Base-by-base conservation (phyloP, 2,888 invertebrate genomes). In the Molanna angustata region DNA sequence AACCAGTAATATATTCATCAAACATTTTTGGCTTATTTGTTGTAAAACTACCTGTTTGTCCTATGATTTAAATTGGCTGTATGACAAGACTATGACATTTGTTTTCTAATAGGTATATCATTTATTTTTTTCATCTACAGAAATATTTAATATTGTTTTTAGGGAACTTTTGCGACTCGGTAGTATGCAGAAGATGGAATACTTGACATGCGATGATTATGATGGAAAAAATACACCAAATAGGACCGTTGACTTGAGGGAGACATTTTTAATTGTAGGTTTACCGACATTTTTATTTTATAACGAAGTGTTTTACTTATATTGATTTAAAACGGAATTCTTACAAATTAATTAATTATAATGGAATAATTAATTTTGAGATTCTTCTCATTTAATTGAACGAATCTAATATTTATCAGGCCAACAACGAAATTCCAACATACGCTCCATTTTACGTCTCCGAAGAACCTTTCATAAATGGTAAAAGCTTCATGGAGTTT, bases 181-280 rank as follows among this genome's bases (percentile, higher is more conserved):
- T 56, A 83, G 82, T 59, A 90, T 88, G 88, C 85, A 85, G 64
- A 79, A 78, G 63, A 84, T 86, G 71, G 77, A 78, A 64, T 89
- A 87, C 69, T 80, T 88, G 59, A 82, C 82, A 33, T 93, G 91
- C 66, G 87, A 90, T 66, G 86, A 86, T 51, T 90, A 85, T 67
- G 84, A 86, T 67, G 88, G 86, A 32, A 83, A 84, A 63, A 87
- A 85, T 70, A 85, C 85, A 22, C 88, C 88, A n/a, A 79, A 78
- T 60, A 79, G 90, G 60, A 79, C 80, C 65, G 75, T 91, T 64
- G 83, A 90, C 71, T 76, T 90, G 45, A 80, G 79, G 67, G 76
- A 82, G 61, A 83, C 83, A 62, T 82, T 41, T 17, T 6, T 41
- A 20, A 21, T 4, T 19, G 41, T 41, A 41, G 7, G 6, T 39